Base-by-base conservation (phyloP, 1,140 invertebrate species). In the Caenorhabditis remanei region DNA sequence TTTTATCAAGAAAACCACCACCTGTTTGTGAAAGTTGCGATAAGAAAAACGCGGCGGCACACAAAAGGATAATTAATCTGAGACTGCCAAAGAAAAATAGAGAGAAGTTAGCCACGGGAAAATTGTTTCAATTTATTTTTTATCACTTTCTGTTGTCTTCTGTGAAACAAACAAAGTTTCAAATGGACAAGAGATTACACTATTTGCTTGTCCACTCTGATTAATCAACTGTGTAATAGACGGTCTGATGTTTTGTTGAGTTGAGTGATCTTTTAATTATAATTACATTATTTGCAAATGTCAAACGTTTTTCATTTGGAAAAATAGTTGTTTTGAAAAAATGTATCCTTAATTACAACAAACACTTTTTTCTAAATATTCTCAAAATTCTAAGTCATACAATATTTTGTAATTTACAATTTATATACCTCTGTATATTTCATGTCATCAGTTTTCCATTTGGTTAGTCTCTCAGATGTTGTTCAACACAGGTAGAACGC, bases 161-260 rank as follows among this genome's bases (percentile, higher is more conserved):
- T 11, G n/a, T 9, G 71, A 50, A 79, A 79, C 71, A 71, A 71
- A 71, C 65, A 71, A 71, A 71, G 65, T 71, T 71, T 43, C 65
- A 71, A 71, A 46, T 71, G 65, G 65, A 46, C 65, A 71, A 71
- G 41, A 16, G 65, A 71, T 71, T 71, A 71, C 65, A 71, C 65
- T 71, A 32, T 63, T 71, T 71, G 2, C 65, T 46, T 71, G 65
- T n/a, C 65, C 65, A 43, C 14, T 71, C 65, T 46, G 19, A 71
- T 71, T 71, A 71, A 71, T 71, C 65, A 71, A 71, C 16, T 53
- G 65, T 71, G 65, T 71, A 46, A 71, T 19, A 43, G 9, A 32
- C 50, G 71, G 46, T 79, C 24, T 79, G 40, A n/a, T 11, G 19
- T 63, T 63, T 71, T 43, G 5, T 75, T 24, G 5, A 24, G 71